Conservation (phyloP, 2,888 invertebrate species). For the Ligdia adustata region DNA sequence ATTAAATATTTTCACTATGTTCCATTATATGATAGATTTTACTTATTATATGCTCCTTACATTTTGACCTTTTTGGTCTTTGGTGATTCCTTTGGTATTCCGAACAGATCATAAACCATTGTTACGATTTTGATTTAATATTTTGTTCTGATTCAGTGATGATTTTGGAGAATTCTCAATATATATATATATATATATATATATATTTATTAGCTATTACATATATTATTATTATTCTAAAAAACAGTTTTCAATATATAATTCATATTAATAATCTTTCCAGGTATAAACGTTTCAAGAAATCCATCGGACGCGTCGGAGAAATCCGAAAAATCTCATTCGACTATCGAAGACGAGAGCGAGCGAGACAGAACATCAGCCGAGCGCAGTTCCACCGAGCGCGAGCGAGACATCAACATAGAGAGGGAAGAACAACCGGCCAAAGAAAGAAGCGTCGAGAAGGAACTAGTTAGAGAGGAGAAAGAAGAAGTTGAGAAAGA, state of each 20-base stretch:
- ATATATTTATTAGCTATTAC: too few species aligned
- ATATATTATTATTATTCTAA: too few species aligned
- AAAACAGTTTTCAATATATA: not conserved
- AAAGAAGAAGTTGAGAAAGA: conserved; percentile 42
- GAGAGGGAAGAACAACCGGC: conserved; percentile 37
- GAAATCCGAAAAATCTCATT: conserved; percentile 47
- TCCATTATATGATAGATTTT: too few species aligned
- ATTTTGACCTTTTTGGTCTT: too few species aligned
- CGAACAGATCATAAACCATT: too few species aligned
- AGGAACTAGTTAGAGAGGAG: conserved; percentile 32
- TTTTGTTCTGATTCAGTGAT: too few species aligned
- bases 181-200: too few species aligned
- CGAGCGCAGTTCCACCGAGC: conserved; percentile 40
- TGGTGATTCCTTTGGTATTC: too few species aligned
- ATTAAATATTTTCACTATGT: too few species aligned
- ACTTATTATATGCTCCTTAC: too few species aligned
- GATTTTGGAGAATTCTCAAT: too few species aligned
- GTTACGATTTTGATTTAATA: too few species aligned
- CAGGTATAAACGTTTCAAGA: conserved; percentile 71
- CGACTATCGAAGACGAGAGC: conserved; percentile 41
- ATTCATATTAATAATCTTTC: not conserved
- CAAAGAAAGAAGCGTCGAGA: conserved; percentile 36
- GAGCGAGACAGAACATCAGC: conserved; percentile 42
- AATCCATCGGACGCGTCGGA: conserved; percentile 76
- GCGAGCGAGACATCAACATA: conserved; percentile 34